These are phyloP conservation scores for Drosophila simulans DNA, from an alignment of 1,140 invertebrate species.

Conservation along the genomic window DNA sequence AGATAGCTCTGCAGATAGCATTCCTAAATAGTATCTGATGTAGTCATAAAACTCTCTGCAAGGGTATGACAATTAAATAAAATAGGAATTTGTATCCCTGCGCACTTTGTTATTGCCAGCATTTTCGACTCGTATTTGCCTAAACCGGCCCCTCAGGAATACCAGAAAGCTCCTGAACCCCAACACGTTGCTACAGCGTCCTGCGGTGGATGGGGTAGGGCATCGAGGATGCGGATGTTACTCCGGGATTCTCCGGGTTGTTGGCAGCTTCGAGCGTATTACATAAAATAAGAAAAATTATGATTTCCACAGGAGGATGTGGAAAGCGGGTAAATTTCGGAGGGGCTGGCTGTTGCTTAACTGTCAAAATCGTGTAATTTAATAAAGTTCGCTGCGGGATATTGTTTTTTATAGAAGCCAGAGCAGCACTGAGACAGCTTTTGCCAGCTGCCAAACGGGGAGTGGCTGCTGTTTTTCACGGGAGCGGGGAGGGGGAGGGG, in stretches of 20 bases:
- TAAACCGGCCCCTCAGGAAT: slow-evolving; percentile 78
- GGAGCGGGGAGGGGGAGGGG: too few relatives aligned
- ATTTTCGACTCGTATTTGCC: slow-evolving; percentile 64
- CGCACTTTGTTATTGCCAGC: slow-evolving; percentile 52
- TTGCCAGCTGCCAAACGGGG: slow-evolving; percentile 63
- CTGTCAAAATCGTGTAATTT: slow-evolving; percentile 84
- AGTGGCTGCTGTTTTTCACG: slow-evolving; percentile 24
- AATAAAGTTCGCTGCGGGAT: slow-evolving; percentile 84
- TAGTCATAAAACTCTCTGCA: slow-evolving; percentile 12
- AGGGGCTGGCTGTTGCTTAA: slow-evolving; percentile 63
- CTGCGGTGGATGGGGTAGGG: slow-evolving; percentile 1
- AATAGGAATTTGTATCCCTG: slow-evolving; percentile 43
- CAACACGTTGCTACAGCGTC: slow-evolving; percentile 69
- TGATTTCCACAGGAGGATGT: slow-evolving; percentile 56
- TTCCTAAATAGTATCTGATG: neutral
- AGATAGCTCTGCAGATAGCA: too few relatives aligned
- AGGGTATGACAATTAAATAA: slow-evolving; percentile 50
- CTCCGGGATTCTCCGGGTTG: slow-evolving; percentile 19
- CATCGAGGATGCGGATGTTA: neutral
- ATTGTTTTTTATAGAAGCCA: slow-evolving; percentile 69
- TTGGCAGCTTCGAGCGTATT: slow-evolving; percentile 69
- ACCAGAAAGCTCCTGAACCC: slow-evolving; percentile 27
- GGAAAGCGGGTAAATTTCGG: neutral
- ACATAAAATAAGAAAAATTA: slow-evolving; percentile 82
- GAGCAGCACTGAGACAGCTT: slow-evolving; percentile 49